Evolutionary conservation across 2,888 invertebrate genomes (phyloP), one percentile per base, ranked within the genome.

Genomic region (Osmoderma eremita): DNA sequence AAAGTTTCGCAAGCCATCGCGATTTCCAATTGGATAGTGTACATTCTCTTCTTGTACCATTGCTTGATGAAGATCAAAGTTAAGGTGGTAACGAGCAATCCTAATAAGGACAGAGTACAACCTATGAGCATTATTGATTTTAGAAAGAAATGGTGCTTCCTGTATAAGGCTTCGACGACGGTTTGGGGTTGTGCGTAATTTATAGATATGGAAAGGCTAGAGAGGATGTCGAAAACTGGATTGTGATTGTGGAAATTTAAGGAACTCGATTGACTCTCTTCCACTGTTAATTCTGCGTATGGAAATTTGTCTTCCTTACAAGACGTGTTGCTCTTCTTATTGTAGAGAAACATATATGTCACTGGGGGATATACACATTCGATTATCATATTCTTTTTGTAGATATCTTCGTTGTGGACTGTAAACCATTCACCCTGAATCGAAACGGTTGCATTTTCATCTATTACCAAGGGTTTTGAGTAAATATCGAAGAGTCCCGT

Each of bases 101-200:
- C 61, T 3, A 66, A 39, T 3, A 66, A 48, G 0, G 65, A 66
- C 6, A 66, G 41, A 24, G 41, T 41, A 18, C 65, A 66, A n/a
- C 65, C 65, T 2, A 66, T 39, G 0, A 66, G 5, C 65, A 66
- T 66, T 12, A 66, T 50, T 1, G 61, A 41, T 12, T 58, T 50
- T 17, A 66, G 41, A 50, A 66, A n/a, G 24, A 58, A 50, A n/a
- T 66, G 49, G 30, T 66, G 65, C 13, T 42, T 50, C 24, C 51
- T 61, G 13, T 66, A 66, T 12, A 58, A 41, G 1, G 61, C 61
- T 10, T 58, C 61, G 4, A 66, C 22, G 1, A 66, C 58, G 12
- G 58, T 66, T 30, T 66, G 65, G 3, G 65, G 65, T 66, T 66
- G 65, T 0, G 65, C 65, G 13, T 66, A 66, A 36, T 66, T 66